Percentiles rank a stretch among this genome's conserved stretches.
Conservation (phyloP, 1,140 invertebrate species). For the Notospermus geniculatus region DNA sequence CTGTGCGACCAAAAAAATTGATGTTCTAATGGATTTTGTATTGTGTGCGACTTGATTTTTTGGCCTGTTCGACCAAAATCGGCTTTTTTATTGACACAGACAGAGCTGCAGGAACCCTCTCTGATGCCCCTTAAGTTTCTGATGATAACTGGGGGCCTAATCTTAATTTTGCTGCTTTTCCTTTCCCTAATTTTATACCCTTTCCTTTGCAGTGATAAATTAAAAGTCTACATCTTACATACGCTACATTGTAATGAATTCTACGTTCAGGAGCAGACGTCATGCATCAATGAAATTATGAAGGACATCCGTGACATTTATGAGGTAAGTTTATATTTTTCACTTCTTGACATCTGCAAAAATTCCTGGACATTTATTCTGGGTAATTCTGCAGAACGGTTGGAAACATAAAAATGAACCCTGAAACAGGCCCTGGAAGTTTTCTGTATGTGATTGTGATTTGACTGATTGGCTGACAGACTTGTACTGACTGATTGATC, state of each 20-base stretch:
- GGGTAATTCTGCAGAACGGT: not conserved
- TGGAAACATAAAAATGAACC: not conserved
- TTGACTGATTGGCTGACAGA: not conserved
- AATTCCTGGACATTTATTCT: not conserved
- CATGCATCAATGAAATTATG: conserved; percentile 7
- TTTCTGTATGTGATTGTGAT: not conserved
- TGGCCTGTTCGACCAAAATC: no score
- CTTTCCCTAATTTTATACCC: not conserved
- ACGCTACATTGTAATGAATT: conserved; percentile 2
- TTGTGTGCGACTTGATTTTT: no score
- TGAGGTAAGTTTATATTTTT: conserved; percentile 7
- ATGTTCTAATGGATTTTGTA: no score
- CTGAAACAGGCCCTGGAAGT: not conserved
- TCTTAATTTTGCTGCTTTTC: no score
- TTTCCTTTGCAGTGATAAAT: not conserved
- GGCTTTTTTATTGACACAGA: no score
- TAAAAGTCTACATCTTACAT: not conserved
- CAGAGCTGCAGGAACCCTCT: no score
- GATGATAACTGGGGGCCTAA: no score
- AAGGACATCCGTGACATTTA: not conserved
- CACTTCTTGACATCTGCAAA: not conserved
- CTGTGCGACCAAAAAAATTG: no score
- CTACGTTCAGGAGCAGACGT: not conserved
- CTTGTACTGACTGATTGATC: not conserved
- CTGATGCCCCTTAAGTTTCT: no score